Percentiles rank a stretch among this genome's conserved stretches.
Conservation (phyloP, 2,888 invertebrate species). For the Polylopha cassiicola region DNA sequence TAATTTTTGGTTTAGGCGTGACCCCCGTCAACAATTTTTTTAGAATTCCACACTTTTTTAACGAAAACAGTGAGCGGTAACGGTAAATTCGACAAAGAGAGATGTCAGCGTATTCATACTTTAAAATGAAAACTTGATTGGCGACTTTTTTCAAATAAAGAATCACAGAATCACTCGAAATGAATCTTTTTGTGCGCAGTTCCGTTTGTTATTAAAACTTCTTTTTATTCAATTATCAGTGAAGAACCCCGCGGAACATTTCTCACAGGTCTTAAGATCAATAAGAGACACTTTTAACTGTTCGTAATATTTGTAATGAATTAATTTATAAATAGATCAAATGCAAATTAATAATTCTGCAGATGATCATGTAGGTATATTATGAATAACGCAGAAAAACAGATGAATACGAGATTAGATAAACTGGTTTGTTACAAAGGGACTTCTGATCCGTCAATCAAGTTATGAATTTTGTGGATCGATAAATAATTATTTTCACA, state of each 20-base stretch:
- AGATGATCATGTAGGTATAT: slow-evolving; percentile 18
- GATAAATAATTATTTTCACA: slow-evolving; percentile 38
- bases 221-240: slow-evolving; percentile 45
- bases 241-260: slow-evolving; percentile 42
- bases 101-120: slow-evolving; percentile 62
- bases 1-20: slow-evolving; percentile 72
- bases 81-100: slow-evolving; percentile 60
- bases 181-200: slow-evolving; percentile 47
- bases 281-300: slow-evolving; percentile 2
- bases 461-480: slow-evolving; percentile 47
- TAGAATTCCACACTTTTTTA: slow-evolving; percentile 64
- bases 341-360: slow-evolving; percentile 22
- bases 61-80: slow-evolving; percentile 51
- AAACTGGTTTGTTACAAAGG: slow-evolving; percentile 50
- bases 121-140: slow-evolving; percentile 74
- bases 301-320: slow-evolving; percentile 3
- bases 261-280: slow-evolving; percentile 54
- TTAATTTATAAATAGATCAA: slow-evolving; percentile 7
- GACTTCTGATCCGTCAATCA: slow-evolving; percentile 60
- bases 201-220: slow-evolving; percentile 43
- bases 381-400: slow-evolving; percentile 22
- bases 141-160: slow-evolving; percentile 54
- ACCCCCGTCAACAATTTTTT: slow-evolving; percentile 74
- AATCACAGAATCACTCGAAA: slow-evolving; percentile 59
- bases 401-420: slow-evolving; percentile 49